These are phyloP conservation scores for Bellardia pandia DNA, from an alignment of 2,888 invertebrate species.

Conservation along the genomic window DNA sequence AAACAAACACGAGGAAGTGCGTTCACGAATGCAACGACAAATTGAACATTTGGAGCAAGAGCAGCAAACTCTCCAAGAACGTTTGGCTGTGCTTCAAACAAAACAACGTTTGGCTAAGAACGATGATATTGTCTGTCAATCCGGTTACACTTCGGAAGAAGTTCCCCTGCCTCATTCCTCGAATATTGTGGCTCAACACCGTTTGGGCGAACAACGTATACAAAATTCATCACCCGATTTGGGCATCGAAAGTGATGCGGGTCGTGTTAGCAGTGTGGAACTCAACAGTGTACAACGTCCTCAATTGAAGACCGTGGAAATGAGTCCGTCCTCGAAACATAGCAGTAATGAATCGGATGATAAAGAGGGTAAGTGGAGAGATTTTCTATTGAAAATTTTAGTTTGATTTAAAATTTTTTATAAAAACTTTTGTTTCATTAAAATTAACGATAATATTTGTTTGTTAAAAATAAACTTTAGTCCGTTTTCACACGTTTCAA, in stretches of 20 bases:
- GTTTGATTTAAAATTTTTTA: too few species aligned
- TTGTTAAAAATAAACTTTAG: too few species aligned
- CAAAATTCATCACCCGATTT: conserved; percentile 91
- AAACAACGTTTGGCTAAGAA: conserved; percentile 79
- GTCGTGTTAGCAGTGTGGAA: conserved; percentile 86
- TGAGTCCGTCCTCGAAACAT: conserved; percentile 75
- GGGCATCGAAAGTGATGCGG: conserved; percentile 94
- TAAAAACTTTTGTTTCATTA: too few species aligned
- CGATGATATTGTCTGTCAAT: conserved; percentile 81
- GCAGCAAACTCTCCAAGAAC: conserved; percentile 76
- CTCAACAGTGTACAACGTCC: conserved; percentile 80
- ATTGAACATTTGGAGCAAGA: conserved; percentile 76
- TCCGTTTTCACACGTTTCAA: too few species aligned
- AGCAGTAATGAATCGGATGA: conserved; percentile 38
- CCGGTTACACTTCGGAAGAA: conserved; percentile 85
- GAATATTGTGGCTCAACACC: conserved; percentile 53
- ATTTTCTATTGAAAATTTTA: background rate
- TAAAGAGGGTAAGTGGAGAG: conserved; percentile 62
- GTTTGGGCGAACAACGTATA: conserved; percentile 76
- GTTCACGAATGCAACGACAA: conserved; percentile 78
- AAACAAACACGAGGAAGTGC: conserved; percentile 77
- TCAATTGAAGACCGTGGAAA: conserved; percentile 83
- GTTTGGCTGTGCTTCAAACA: conserved; percentile 73
- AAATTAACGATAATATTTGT: too few species aligned
- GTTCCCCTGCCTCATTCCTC: conserved; percentile 75